Conservation (phyloP, 2,797 vertebrate genomes). For the Australoheros facetus region DNA sequence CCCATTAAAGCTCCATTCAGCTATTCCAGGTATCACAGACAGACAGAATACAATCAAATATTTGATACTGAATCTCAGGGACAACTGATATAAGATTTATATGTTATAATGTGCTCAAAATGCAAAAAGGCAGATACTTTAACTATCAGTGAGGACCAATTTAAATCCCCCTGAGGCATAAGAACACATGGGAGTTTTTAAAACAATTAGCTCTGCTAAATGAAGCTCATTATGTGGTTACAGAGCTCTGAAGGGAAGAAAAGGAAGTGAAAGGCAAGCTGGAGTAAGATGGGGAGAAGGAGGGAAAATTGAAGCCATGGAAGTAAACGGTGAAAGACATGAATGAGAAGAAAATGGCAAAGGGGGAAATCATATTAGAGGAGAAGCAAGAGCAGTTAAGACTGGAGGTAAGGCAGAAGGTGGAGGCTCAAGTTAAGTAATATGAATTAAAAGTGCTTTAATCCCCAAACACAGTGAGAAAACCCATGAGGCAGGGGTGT, state of each 20-base stretch:
- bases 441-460: conserved; percentile 36
- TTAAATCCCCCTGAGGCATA: conserved; percentile 30
- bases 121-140: conserved; percentile 8
- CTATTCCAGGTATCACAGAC: background rate
- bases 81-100: background rate
- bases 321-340: conserved; percentile 4
- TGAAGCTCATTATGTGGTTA: conserved; percentile 75
- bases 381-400: conserved; percentile 6
- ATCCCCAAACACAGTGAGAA: conserved; percentile 28
- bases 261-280: conserved; percentile 53
- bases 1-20: conserved; percentile 26
- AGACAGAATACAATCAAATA: background rate
- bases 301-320: background rate
- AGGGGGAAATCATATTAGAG: conserved; percentile 6
- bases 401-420: background rate
- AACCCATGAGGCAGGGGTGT: conserved; percentile 16
- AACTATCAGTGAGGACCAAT: conserved; percentile 14
- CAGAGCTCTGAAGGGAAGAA: conserved; percentile 64
- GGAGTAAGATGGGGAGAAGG: conserved; percentile 10
- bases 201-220: conserved; percentile 72
- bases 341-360: background rate
- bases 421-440: conserved; percentile 14
- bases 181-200: conserved; percentile 75
- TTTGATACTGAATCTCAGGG: background rate
- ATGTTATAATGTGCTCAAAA: background rate